Evolutionary conservation across 2,888 invertebrate genomes (phyloP), one percentile per base, ranked within the genome.

Genomic region (Trichopria drosophilae): DNA sequence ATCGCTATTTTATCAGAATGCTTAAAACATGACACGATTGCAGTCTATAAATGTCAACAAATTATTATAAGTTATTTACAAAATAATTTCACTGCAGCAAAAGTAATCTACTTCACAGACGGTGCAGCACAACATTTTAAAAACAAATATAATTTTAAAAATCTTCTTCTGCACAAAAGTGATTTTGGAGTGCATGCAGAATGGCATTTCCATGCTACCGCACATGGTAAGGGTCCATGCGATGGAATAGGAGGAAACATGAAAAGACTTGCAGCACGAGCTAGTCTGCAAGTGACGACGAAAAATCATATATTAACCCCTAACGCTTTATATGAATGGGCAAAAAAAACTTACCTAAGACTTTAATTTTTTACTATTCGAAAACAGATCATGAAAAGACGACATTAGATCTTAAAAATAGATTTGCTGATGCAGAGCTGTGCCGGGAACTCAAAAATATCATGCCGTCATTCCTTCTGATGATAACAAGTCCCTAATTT

Each of bases 181-280:
- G 55, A 57, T 36, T 55, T 52, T 32, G 31, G 43, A 20, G 29
- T 57, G 15, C 10, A 13, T 15, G 64, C 63, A 12, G 60, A 67
- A 36, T 67, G 62, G 64, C 47, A 64, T 46, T 65, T 62, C 39
- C 58, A 59, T 53, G 59, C 60, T 4, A 61, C 61, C 6, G 44
- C 53, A 4, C 64, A 66, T 57, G 64, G 66, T 2, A 67, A 64
- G 42, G 55, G 59, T 15, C 49, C 62, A 7, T 61, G 64, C 49
- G 64, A 66, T 53, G 61, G 63, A 6, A 37, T 64, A n/a, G 61
- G 60, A 3, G 47, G 47, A 7, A 20, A 39, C 16, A 12, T 47
- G n/a, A 47, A 39, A 20, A 19, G 47, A 13, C 39, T 20, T n/a
- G 47, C 47, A 7, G 16, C 20, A 15, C 31, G 18, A 9, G 20